phyloP scores from a whole-genome alignment of 2,888 invertebrate species.

The Ametastegia equiseti region DNA sequence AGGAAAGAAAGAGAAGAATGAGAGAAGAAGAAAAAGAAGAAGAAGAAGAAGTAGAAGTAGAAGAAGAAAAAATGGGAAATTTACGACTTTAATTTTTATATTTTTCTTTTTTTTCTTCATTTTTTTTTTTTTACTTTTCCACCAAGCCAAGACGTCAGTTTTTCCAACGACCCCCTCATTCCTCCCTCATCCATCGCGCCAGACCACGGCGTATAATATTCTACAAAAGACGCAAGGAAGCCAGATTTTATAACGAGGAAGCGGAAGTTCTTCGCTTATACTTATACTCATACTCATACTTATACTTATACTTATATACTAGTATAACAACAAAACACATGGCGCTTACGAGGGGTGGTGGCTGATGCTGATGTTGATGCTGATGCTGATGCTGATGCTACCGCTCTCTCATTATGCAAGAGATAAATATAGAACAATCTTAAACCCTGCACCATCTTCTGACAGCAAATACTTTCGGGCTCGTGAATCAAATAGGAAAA shows the following conservation, averaged over 20 bases:
- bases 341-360: too few relatives aligned
- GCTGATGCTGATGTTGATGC: too few relatives aligned
- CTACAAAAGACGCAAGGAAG: slow-evolving; percentile 46
- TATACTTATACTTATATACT: not conserved
- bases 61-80: not conserved
- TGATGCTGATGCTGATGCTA: too few relatives aligned
- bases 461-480: too few relatives aligned
- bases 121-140: slow-evolving; percentile 54
- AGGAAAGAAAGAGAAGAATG: not conserved
- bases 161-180: too few relatives aligned
- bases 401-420: not conserved
- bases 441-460: too few relatives aligned
- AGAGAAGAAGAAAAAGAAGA: not conserved
- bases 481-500: too few relatives aligned
- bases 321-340: slow-evolving; percentile 8
- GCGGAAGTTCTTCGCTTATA: slow-evolving; percentile 16
- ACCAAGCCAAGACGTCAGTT: slow-evolving; percentile 41
- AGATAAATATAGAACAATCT: not conserved
- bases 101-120: slow-evolving; percentile 55
- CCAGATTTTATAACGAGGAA: slow-evolving; percentile 45
- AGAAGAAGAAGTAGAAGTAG: too few relatives aligned
- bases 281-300: not conserved
- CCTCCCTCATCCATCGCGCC: slow-evolving; percentile 23
- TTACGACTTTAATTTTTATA: slow-evolving; percentile 51
- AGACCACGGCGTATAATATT: slow-evolving; percentile 32